A percentile compares a stretch with the other conserved stretches of the same genome.
Evolutionary conservation across 2,113 vertebrate species (phyloP).

Genomic region (Sturnira hondurensis): DNA sequence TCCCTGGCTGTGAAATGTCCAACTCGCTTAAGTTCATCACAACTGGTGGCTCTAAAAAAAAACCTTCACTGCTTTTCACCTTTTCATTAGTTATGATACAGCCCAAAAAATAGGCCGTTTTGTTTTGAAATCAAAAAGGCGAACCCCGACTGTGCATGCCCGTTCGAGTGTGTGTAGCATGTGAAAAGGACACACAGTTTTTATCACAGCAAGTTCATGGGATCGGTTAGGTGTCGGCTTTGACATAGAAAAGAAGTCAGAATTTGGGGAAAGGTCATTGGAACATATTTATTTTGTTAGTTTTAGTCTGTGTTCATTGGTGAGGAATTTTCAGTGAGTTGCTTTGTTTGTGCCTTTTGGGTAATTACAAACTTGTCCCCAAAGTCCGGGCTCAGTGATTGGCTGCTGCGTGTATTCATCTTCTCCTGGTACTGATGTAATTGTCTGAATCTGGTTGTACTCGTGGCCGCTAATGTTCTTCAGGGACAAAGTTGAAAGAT

Average conservation of each 20-base stretch:
- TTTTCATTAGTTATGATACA: background rate
- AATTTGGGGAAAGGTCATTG: background rate
- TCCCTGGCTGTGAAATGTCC: background rate
- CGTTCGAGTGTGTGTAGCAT: background rate
- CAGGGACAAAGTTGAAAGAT: constrained; percentile 70
- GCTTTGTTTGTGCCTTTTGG: constrained; percentile 70
- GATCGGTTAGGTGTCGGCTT: background rate
- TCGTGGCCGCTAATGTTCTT: constrained; percentile 70
- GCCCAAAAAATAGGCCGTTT: background rate
- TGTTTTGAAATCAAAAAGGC: constrained; percentile 52
- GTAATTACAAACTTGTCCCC: constrained; percentile 62
- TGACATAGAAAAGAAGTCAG: constrained; percentile 48
- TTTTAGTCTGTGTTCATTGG: constrained; percentile 45
- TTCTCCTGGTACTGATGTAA: constrained; percentile 54
- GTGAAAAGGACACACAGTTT: background rate
- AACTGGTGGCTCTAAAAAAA: background rate
- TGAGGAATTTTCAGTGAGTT: constrained; percentile 66
- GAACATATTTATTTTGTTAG: constrained; percentile 66
- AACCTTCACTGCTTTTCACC: background rate
- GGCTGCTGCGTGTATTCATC: constrained; percentile 66
- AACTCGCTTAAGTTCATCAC: constrained; percentile 27
- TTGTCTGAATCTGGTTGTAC: constrained; percentile 64
- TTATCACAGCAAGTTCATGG: background rate
- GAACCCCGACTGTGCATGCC: constrained; percentile 22
- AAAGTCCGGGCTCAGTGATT: constrained; percentile 72